These are phyloP conservation scores for Coregonus clupeaformis DNA, from an alignment of 2,113 vertebrate genomes.

Conservation along the genomic window DNA sequence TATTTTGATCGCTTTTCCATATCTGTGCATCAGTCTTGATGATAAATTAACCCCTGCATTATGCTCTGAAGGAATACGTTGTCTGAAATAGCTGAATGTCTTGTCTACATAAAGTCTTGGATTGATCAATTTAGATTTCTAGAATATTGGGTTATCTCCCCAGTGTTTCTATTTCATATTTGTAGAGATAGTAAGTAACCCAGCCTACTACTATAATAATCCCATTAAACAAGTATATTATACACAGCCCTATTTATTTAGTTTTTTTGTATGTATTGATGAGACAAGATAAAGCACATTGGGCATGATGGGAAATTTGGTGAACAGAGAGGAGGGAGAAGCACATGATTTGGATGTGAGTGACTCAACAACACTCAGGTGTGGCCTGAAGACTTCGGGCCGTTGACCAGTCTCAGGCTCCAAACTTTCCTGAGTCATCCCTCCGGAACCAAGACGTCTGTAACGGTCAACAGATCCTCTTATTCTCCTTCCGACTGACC, in stretches of 20 bases:
- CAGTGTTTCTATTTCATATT: too few species aligned
- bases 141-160: too few species aligned
- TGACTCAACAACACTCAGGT: slow-evolving; percentile 44
- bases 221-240: too few species aligned
- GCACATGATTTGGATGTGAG: slow-evolving; percentile 23
- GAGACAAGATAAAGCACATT: neutral
- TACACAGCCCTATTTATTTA: too few species aligned
- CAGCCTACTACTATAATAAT: too few species aligned
- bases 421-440: slow-evolving; percentile 28
- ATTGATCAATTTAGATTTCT: too few species aligned
- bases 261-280: too few species aligned
- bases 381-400: slow-evolving; percentile 26
- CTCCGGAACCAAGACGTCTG: neutral
- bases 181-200: too few species aligned
- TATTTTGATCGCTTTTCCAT: slow-evolving; percentile 8
- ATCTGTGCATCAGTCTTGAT: neutral
- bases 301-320: neutral
- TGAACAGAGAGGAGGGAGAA: slow-evolving; percentile 7
- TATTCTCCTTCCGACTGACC: neutral
- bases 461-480: neutral
- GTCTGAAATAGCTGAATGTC: neutral
- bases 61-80: neutral
- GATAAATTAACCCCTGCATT: neutral
- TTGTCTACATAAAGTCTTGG: too few species aligned
- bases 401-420: slow-evolving; percentile 17